Evolutionary conservation across 2,113 vertebrate genomes (phyloP).

Genomic region (Amphilophus citrinellus): DNA sequence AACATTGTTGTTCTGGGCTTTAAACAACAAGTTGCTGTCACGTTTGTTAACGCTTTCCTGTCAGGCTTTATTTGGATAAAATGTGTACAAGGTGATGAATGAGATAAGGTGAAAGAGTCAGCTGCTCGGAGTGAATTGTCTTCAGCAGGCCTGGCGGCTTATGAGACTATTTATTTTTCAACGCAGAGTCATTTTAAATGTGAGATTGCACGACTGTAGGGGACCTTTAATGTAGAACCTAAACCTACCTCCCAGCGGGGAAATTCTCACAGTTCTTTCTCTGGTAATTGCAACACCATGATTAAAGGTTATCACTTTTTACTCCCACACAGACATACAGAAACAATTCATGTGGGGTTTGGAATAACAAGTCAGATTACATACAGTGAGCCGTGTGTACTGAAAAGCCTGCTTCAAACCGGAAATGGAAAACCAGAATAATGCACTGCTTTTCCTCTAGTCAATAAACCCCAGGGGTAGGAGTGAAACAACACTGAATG

Average conservation of each 20-base stretch:
- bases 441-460: background rate
- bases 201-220: background rate
- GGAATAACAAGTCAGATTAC: background rate
- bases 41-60: background rate
- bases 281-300: slow-evolving; percentile 24
- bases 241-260: slow-evolving; percentile 5
- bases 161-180: slow-evolving; percentile 7
- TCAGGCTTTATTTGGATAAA: slow-evolving; percentile 7
- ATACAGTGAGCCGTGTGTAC: background rate
- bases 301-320: slow-evolving; percentile 52
- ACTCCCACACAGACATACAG: slow-evolving; percentile 18
- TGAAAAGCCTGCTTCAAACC: background rate
- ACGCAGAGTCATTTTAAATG: slow-evolving; percentile 13
- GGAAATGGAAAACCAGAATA: slow-evolving; percentile 2
- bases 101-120: slow-evolving; percentile 1
- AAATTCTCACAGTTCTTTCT: slow-evolving; percentile 7
- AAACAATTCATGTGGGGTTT: slow-evolving; percentile 2
- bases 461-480: slow-evolving; percentile 6
- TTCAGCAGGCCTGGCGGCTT: background rate
- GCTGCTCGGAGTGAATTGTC: background rate
- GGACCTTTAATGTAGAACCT: slow-evolving; percentile 6
- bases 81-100: background rate
- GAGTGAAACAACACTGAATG: background rate
- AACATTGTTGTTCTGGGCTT: background rate
- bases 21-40: background rate